Conservation (phyloP, 2,797 vertebrate genomes). For the Hydrolagus colliei region DNA sequence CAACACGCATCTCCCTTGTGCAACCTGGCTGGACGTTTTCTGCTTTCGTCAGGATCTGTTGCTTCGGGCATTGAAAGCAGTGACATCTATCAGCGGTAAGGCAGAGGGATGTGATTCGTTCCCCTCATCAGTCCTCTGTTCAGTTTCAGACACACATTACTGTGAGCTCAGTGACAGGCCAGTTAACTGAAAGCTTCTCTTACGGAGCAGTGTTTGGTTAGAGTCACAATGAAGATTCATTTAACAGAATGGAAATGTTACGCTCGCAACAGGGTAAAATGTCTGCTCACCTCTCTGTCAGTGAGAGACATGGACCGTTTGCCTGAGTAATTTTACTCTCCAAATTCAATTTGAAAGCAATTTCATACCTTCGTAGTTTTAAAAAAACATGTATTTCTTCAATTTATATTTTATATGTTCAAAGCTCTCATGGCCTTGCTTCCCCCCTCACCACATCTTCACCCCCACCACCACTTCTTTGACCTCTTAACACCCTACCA, state of each 20-base stretch:
- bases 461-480: too few relatives aligned
- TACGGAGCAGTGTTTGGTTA: not conserved
- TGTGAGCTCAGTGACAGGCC: not conserved
- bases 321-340: not conserved
- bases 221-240: not conserved
- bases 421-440: too few relatives aligned
- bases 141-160: not conserved
- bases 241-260: not conserved
- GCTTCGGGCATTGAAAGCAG: not conserved
- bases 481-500: too few relatives aligned
- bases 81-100: too few relatives aligned
- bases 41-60: not conserved
- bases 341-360: slow-evolving; percentile 17
- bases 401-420: too few relatives aligned
- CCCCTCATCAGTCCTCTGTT: too few relatives aligned
- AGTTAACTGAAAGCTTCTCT: not conserved
- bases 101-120: too few relatives aligned
- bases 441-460: too few relatives aligned
- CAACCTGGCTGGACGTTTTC: too few relatives aligned
- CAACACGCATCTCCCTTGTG: too few relatives aligned
- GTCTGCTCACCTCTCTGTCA: not conserved
- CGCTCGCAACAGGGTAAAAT: not conserved
- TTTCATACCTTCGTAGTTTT: not conserved
- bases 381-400: not conserved
- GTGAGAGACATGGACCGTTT: not conserved